phyloP scores from a whole-genome alignment of 1,140 invertebrate species.

The Chironomus striatipennis region DNA sequence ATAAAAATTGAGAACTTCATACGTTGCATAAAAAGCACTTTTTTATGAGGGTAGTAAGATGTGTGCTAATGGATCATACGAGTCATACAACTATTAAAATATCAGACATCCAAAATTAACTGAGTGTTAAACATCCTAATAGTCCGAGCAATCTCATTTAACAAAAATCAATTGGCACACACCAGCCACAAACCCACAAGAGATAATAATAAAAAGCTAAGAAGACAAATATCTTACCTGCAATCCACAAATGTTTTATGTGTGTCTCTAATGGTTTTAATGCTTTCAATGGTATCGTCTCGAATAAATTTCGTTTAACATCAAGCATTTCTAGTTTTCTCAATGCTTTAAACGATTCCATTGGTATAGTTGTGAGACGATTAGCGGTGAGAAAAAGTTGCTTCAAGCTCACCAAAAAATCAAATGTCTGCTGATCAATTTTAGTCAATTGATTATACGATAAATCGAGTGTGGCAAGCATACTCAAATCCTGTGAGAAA shows the following conservation, averaged over 20 bases:
- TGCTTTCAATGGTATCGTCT: constrained; percentile 67
- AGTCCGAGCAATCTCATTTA: too few relatives aligned
- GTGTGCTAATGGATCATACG: too few relatives aligned
- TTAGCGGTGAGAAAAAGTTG: constrained; percentile 75
- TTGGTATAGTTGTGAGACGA: constrained; percentile 66
- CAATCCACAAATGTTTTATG: constrained; percentile 61
- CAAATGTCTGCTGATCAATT: constrained; percentile 66
- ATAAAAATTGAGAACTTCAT: too few relatives aligned
- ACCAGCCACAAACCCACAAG: too few relatives aligned
- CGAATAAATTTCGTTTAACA: constrained; percentile 75
- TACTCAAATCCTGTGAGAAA: constrained; percentile 67
- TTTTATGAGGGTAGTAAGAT: too few relatives aligned
- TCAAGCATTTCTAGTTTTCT: constrained; percentile 72
- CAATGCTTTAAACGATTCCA: constrained; percentile 68
- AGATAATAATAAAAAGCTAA: too few relatives aligned
- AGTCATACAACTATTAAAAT: too few relatives aligned
- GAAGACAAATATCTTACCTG: constrained; percentile 51
- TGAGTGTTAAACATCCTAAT: too few relatives aligned
- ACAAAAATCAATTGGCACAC: too few relatives aligned
- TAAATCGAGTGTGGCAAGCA: constrained; percentile 68
- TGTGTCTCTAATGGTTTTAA: constrained; percentile 70
- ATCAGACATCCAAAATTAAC: too few relatives aligned
- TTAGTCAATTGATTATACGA: constrained; percentile 74
- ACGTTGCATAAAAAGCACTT: too few relatives aligned
- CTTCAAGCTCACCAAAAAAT: constrained; percentile 60